Evolutionary conservation across 2,113 vertebrate species (phyloP).

Genomic region (Smithornis capensis): DNA sequence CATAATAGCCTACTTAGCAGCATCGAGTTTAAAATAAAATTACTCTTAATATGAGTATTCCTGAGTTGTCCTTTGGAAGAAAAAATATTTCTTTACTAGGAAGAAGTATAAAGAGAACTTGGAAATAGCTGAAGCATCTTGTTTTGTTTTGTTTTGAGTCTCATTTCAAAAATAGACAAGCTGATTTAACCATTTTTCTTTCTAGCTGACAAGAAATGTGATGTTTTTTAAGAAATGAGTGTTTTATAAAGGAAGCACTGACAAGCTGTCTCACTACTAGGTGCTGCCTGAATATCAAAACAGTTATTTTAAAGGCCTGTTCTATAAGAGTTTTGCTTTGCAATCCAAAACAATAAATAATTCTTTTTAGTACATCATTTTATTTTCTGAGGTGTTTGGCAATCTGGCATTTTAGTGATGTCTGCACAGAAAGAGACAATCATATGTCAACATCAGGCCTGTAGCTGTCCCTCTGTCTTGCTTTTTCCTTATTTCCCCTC

Average conservation of each 20-base stretch:
- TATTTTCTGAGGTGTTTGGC: slow-evolving; percentile 29
- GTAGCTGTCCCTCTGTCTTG: background rate
- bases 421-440: background rate
- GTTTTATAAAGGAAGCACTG: slow-evolving; percentile 24
- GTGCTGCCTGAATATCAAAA: slow-evolving; percentile 40
- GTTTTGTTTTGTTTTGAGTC: slow-evolving; percentile 38
- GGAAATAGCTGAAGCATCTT: background rate
- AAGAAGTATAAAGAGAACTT: background rate
- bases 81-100: background rate
- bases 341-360: slow-evolving; percentile 11
- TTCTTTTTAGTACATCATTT: background rate
- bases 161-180: slow-evolving; percentile 42
- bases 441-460: background rate
- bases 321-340: background rate
- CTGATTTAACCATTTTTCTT: slow-evolving; percentile 44
- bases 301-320: slow-evolving; percentile 27
- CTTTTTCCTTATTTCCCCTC: background rate
- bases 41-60: background rate
- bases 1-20: background rate
- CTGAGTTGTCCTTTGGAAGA: background rate
- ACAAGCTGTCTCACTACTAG: slow-evolving; percentile 39
- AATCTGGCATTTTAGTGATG: background rate
- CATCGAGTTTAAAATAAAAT: background rate
- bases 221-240: background rate
- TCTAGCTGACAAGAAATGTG: slow-evolving; percentile 1